Base-by-base conservation (phyloP, 2,888 invertebrate genomes). In the Ceraclea dissimilis region DNA sequence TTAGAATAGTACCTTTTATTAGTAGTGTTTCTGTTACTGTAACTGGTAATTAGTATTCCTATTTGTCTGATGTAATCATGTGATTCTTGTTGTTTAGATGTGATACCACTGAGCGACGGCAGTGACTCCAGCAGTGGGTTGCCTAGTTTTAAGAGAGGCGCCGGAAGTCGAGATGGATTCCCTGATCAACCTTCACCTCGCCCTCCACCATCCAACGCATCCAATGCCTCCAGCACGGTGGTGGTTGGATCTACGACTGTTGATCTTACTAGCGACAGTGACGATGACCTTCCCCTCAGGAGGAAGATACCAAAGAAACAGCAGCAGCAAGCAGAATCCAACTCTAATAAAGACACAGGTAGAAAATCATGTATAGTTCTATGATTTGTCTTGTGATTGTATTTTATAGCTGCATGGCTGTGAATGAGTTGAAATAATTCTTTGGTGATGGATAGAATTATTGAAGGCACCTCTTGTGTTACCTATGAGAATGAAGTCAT, bases 191-290 rank as follows among this genome's bases (percentile, higher is more conserved):
- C 70, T 1, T 44, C 50, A 17, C 64, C 70, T 1, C 17, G 47
- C 4, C 54, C 57, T 11, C 16, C 51, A 2, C 20, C 57, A 16
- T 34, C 62, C 70, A 33, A 67, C 61, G 60, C 66, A 65, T 59
- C 66, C 66, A 39, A 39, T 39, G 52, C 66, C 66, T 64, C 68
- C 69, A 39, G 67, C 67, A 62, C 67, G 69, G 64, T 70, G 65
- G 63, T 70, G 69, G 62, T 71, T 69, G 11, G 69, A 64, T 47
- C 54, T 2, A 34, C 47, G 8, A 51, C 21, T 5, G 57, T 88
- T 16, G 88, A 88, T 70, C 75, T 88, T 60, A 88, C 88, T 0
- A 86, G 86, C 1, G 87, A 87, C 71, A 86, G 86, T 60, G 82
- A 86, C n/a, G 61, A 62, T 65, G 85, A 86, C 65, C 72, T 83